These are phyloP conservation scores for Acromyrmex heyeri DNA, from an alignment of 1,140 invertebrate species.

Conservation along the genomic window DNA sequence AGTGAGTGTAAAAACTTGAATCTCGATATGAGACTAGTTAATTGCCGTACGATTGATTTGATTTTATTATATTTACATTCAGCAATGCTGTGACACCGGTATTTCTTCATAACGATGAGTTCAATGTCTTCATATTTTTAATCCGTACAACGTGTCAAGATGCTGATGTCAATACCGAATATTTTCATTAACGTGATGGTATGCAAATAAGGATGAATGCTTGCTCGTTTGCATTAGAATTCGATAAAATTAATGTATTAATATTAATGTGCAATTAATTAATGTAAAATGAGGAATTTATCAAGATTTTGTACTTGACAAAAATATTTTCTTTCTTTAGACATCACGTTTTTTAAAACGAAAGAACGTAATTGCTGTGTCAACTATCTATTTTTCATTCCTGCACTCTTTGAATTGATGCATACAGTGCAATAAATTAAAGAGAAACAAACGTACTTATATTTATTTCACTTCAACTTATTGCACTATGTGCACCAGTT, in stretches of 20 bases:
- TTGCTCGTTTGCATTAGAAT: background rate
- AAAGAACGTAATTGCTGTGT: background rate
- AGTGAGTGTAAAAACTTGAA: constrained; percentile 8
- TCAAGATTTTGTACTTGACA: background rate
- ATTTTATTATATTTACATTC: constrained; percentile 42
- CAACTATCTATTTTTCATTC: background rate
- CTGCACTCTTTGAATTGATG: no score
- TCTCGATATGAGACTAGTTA: constrained; percentile 16
- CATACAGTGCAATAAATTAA: no score
- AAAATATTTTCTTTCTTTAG: constrained; percentile 4
- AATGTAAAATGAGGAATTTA: background rate
- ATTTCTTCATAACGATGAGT: constrained; percentile 34
- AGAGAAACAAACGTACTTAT: no score
- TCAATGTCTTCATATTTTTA: constrained; percentile 7
- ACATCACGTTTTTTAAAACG: background rate
- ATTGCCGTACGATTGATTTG: constrained; percentile 18
- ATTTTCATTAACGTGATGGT: constrained; percentile 17
- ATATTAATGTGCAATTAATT: background rate
- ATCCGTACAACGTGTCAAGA: background rate
- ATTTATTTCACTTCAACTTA: no score
- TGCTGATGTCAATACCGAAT: constrained; percentile 23
- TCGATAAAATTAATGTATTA: constrained; percentile 7
- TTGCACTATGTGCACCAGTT: no score
- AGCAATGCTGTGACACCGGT: constrained; percentile 30
- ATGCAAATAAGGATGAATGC: background rate